A percentile compares a stretch with the other conserved stretches of the same genome.
phyloP scores from a whole-genome alignment of 2,888 invertebrate genomes.

The Barypeithes pellucidus region DNA sequence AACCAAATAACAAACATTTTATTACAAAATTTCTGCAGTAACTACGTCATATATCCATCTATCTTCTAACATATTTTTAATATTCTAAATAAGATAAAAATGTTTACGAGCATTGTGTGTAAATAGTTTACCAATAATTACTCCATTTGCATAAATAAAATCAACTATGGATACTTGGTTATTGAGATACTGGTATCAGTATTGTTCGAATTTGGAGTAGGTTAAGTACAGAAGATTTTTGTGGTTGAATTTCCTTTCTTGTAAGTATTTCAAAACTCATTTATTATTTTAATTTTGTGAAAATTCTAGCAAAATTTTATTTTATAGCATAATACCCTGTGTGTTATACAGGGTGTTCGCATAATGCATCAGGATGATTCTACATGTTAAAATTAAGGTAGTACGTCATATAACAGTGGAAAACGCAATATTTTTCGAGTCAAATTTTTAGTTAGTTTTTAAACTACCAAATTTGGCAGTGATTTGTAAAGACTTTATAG shows the following conservation, averaged over 20 bases:
- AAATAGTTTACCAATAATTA: constrained; percentile 20
- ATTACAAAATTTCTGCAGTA: neutral
- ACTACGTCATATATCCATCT: neutral
- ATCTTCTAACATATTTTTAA: neutral
- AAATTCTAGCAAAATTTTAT: no score
- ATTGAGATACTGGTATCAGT: constrained; percentile 11
- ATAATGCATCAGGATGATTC: no score
- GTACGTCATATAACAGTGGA: no score
- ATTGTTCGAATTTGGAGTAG: constrained; percentile 1
- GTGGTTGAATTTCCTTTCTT: neutral
- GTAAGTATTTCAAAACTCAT: constrained; percentile 13
- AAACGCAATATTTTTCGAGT: no score
- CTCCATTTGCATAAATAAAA: constrained; percentile 23
- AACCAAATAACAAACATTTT: neutral
- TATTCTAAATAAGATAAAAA: constrained; percentile 17
- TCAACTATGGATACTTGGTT: neutral
- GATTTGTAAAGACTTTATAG: no score
- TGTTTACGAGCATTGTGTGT: neutral
- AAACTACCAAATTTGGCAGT: no score
- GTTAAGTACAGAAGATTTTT: constrained; percentile 6
- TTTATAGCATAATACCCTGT: no score
- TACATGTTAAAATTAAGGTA: no score
- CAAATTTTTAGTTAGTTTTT: no score
- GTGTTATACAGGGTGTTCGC: no score
- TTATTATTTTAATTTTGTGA: no score